phyloP scores from a whole-genome alignment of 1,140 invertebrate species.

The Eueides isabella region DNA sequence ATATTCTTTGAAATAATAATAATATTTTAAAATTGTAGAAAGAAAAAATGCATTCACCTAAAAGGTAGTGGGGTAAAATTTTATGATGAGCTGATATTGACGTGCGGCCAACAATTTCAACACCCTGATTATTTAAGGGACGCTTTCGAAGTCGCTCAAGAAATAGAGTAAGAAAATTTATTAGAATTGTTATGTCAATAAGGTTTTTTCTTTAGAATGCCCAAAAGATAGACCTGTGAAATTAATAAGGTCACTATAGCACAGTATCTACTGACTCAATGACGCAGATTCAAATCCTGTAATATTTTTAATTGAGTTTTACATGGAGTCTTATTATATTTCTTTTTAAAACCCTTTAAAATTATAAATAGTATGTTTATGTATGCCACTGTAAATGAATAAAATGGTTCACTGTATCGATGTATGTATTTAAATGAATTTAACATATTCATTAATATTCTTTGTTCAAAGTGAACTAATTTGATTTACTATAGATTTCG shows the following conservation, averaged over 20 bases:
- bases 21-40: conserved; percentile 54
- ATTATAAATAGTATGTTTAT: too few relatives aligned
- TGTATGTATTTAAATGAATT: neutral
- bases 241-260: too few relatives aligned
- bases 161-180: conserved; percentile 52
- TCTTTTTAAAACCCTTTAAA: too few relatives aligned
- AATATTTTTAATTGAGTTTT: too few relatives aligned
- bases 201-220: neutral
- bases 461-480: conserved; percentile 9
- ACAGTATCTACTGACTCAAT: too few relatives aligned
- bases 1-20: too few relatives aligned
- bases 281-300: too few relatives aligned
- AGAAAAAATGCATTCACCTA: conserved; percentile 83
- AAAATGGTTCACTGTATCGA: neutral
- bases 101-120: conserved; percentile 84
- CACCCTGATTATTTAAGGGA: conserved; percentile 77
- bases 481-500: neutral
- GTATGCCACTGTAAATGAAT: neutral
- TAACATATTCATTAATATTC: conserved; percentile 5
- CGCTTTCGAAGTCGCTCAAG: conserved; percentile 57
- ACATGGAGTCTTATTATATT: too few relatives aligned
- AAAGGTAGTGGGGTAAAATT: conserved; percentile 78
- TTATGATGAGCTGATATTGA: conserved; percentile 85
- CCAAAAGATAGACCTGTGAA: too few relatives aligned
- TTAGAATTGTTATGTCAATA: neutral